Percentiles rank a stretch among this genome's conserved stretches.
phyloP scores from a whole-genome alignment of 2,888 invertebrate species.

The Epinotia bilunana region DNA sequence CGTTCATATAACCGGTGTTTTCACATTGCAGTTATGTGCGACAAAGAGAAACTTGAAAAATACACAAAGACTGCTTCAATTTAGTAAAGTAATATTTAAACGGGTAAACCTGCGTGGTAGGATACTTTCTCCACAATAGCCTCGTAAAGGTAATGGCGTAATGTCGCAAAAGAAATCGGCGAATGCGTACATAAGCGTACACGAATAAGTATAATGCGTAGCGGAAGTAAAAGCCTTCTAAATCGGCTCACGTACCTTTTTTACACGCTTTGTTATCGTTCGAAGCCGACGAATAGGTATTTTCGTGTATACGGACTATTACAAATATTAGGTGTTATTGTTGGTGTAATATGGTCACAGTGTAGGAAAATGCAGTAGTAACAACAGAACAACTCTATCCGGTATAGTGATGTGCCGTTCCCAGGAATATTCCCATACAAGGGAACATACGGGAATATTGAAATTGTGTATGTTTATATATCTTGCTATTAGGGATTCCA shows the following conservation, averaged over 20 bases:
- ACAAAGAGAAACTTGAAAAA: background rate
- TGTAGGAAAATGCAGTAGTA: background rate
- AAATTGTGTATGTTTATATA: no score
- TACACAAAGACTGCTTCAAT: background rate
- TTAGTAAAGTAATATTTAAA: slow-evolving; percentile 4
- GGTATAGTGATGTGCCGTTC: no score
- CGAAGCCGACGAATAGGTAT: slow-evolving; percentile 33
- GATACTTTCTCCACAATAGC: slow-evolving; percentile 19
- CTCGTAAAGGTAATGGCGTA: slow-evolving; percentile 30
- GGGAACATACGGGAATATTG: no score
- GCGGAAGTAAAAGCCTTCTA: background rate
- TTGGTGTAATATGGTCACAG: background rate
- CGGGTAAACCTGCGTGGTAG: background rate
- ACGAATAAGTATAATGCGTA: background rate
- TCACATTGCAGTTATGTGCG: background rate
- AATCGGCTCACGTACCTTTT: slow-evolving; percentile 42
- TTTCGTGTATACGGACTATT: slow-evolving; percentile 20
- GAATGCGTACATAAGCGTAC: slow-evolving; percentile 6
- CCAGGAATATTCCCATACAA: no score
- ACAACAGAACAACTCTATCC: background rate
- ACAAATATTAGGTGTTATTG: slow-evolving; percentile 37
- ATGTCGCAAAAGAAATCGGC: slow-evolving; percentile 13
- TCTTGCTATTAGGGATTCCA: no score
- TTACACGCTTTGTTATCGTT: slow-evolving; percentile 41
- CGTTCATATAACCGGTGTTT: no score